Percentiles rank a stretch among this genome's conserved stretches.
Evolutionary conservation across 2,113 vertebrate species (phyloP).

Genomic region (Tetraodon nigroviridis): DNA sequence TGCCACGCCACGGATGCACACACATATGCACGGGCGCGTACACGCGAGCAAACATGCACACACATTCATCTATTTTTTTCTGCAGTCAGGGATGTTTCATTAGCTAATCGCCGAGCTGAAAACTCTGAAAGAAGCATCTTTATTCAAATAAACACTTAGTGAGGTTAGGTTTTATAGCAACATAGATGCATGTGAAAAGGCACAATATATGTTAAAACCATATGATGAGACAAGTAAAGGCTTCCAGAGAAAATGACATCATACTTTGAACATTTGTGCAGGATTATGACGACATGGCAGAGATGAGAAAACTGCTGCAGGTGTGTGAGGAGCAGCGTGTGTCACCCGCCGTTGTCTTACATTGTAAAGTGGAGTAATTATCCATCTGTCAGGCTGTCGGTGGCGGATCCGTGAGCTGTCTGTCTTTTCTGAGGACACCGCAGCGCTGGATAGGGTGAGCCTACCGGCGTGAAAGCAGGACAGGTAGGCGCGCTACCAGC

Average conservation of each 20-base stretch:
- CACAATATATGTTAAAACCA: not conserved
- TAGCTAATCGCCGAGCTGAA: slow-evolving; percentile 42
- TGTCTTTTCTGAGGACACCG: slow-evolving; percentile 19
- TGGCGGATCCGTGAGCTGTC: slow-evolving; percentile 37
- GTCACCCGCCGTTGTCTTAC: slow-evolving; percentile 52
- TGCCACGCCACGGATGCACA: slow-evolving; percentile 8
- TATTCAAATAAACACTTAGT: no score
- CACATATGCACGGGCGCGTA: not conserved
- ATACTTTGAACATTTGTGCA: no score
- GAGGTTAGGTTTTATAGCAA: no score
- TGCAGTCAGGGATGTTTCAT: slow-evolving; percentile 57
- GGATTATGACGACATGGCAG: not conserved
- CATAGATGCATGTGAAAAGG: not conserved
- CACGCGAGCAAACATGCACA: not conserved
- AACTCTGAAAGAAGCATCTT: not conserved
- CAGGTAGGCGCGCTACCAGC: slow-evolving; percentile 48
- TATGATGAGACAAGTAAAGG: not conserved
- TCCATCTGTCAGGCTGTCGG: slow-evolving; percentile 62
- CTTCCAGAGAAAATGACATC: no score
- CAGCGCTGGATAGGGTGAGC: slow-evolving; percentile 43
- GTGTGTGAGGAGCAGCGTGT: slow-evolving; percentile 7
- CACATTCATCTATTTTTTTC: not conserved
- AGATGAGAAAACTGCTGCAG: slow-evolving; percentile 47
- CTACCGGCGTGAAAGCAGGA: slow-evolving; percentile 51
- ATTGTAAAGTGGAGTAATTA: slow-evolving; percentile 69